Evolutionary conservation across 2,113 vertebrate species (phyloP).

Genomic region (Macroglossus sobrinus): DNA sequence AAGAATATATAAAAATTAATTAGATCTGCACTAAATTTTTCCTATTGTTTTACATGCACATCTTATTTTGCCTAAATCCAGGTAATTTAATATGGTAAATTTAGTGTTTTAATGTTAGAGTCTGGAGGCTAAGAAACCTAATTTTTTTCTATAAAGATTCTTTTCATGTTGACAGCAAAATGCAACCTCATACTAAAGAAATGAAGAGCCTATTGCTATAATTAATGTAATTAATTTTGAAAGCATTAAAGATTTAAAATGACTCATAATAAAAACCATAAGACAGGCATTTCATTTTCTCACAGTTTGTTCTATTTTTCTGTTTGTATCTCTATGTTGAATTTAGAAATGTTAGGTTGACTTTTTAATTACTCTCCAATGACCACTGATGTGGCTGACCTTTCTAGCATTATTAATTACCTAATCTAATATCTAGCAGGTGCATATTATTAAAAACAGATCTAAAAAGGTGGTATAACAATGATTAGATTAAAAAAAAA

Average conservation of each 20-base stretch:
- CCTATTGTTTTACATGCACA: not conserved
- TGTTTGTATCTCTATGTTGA: conserved; percentile 20
- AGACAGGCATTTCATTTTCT: conserved; percentile 22
- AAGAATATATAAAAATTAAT: conserved; percentile 61
- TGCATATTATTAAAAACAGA: conserved; percentile 36
- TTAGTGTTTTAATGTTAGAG: not conserved
- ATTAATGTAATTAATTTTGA: conserved; percentile 70
- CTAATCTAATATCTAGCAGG: not conserved
- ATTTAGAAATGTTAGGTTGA: conserved; percentile 43
- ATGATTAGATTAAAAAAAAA: not conserved
- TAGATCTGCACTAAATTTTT: conserved; percentile 12
- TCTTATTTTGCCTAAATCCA: conserved; percentile 50
- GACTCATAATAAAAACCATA: conserved; percentile 40
- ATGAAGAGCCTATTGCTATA: conserved; percentile 47
- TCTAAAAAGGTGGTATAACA: not conserved
- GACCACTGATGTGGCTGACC: conserved; percentile 37
- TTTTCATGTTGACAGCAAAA: conserved; percentile 21
- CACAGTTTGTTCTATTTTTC: not conserved
- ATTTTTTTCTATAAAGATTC: conserved; percentile 10
- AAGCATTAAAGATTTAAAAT: conserved; percentile 62
- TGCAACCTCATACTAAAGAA: conserved; percentile 20
- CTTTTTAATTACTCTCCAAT: conserved; percentile 67
- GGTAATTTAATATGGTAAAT: conserved; percentile 53
- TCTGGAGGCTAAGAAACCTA: conserved; percentile 35
- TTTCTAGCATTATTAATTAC: conserved; percentile 64